Evolutionary conservation across 64 coral and sea anemone species (phyloP).

Genomic region (Montipora cactus): DNA sequence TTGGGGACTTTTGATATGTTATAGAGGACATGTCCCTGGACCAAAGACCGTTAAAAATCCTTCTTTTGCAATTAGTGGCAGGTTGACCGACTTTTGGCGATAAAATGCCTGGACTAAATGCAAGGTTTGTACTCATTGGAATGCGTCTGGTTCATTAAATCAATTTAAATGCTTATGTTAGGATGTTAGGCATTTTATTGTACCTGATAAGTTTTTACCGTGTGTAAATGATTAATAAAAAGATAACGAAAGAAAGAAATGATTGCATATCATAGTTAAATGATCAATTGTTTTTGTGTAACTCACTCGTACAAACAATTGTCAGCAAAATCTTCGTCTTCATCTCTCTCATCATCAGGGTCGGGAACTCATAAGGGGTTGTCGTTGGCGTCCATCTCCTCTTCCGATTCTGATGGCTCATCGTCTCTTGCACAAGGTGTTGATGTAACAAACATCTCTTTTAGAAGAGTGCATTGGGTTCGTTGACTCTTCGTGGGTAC

Average conservation of each 20-base stretch:
- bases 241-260: too few relatives aligned
- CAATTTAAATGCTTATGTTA: neutral
- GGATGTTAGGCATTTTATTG: neutral
- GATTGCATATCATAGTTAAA: too few relatives aligned
- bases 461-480: constrained; percentile 10
- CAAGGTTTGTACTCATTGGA: too few relatives aligned
- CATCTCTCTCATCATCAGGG: neutral
- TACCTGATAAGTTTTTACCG: too few relatives aligned
- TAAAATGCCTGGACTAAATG: neutral
- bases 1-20: too few relatives aligned
- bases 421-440: constrained; percentile 11
- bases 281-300: neutral
- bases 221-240: too few relatives aligned
- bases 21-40: too few relatives aligned
- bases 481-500: constrained; percentile 6
- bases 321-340: constrained; percentile 7
- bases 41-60: constrained; percentile 14
- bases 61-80: constrained; percentile 45
- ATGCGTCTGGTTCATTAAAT: too few relatives aligned
- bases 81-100: constrained; percentile 37
- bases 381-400: constrained; percentile 6
- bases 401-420: constrained; percentile 7
- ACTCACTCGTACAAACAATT: constrained; percentile 13
- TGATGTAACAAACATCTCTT: neutral
- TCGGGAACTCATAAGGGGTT: neutral